Evolutionary conservation across 2,113 vertebrate species (phyloP).

Genomic region (Festucalex cinctus): DNA sequence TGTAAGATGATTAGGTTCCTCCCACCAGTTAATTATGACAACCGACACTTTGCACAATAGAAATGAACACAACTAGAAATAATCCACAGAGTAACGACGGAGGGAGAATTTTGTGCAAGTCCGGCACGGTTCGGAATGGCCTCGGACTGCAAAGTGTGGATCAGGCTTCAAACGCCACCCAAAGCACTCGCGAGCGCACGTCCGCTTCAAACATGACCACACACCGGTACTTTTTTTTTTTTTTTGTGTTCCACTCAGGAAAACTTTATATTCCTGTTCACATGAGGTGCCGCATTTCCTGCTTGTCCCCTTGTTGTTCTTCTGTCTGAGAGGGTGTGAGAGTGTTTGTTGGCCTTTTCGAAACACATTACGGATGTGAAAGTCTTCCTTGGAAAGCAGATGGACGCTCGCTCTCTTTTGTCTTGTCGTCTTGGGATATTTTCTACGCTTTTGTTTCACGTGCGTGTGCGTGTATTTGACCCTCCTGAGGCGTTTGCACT

Average conservation of each 20-base stretch:
- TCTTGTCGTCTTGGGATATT: constrained; percentile 79
- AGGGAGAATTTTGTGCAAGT: neutral
- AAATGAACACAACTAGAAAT: neutral
- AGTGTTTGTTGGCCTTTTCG: constrained; percentile 39
- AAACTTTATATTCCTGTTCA: constrained; percentile 72
- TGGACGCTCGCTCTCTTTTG: constrained; percentile 77
- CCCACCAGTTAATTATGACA: too few species aligned
- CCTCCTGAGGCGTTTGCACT: constrained; percentile 56
- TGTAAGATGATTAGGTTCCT: too few species aligned
- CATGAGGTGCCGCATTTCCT: constrained; percentile 26
- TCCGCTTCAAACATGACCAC: neutral
- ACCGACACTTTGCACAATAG: neutral
- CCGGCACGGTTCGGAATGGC: neutral
- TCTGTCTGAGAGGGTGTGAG: constrained; percentile 39
- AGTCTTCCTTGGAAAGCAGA: constrained; percentile 83
- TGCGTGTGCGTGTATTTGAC: constrained; percentile 68
- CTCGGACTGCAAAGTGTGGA: neutral
- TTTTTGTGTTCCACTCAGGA: constrained; percentile 83
- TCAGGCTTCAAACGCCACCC: neutral
- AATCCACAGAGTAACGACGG: neutral
- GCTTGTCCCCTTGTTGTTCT: constrained; percentile 18
- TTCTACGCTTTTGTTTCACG: constrained; percentile 79
- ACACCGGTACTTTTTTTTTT: constrained; percentile 79
- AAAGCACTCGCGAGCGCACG: neutral
- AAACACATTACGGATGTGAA: constrained; percentile 80